Percentiles rank a stretch among this genome's conserved stretches.
phyloP scores from a whole-genome alignment of 2,113 vertebrate genomes.

The Glareola pratincola region DNA sequence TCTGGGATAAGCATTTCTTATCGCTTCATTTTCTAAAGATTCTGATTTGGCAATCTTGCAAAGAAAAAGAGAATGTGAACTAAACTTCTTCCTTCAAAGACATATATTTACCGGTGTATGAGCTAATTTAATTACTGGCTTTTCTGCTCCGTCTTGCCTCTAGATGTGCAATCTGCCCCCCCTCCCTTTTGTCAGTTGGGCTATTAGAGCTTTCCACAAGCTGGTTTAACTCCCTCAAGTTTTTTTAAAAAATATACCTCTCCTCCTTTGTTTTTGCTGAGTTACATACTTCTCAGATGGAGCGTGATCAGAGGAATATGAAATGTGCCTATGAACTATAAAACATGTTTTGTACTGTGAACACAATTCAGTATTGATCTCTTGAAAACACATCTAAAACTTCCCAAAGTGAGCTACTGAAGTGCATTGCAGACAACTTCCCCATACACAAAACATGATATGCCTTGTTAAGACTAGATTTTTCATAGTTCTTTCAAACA shows the following conservation, averaged over 20 bases:
- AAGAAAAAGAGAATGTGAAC: not conserved
- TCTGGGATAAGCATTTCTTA: not conserved
- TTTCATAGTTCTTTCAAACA: not conserved
- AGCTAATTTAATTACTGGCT: not conserved
- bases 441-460: not conserved
- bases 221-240: not conserved
- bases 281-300: not conserved
- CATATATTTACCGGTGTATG: not conserved
- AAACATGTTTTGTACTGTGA: not conserved
- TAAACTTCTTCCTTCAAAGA: not conserved
- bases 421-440: not conserved
- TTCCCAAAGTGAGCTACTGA: not conserved
- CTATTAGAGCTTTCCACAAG: not conserved
- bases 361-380: not conserved
- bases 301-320: not conserved
- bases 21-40: not conserved
- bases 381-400: not conserved
- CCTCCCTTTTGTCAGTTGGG: not conserved
- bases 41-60: not conserved
- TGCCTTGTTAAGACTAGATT: not conserved
- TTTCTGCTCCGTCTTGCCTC: not conserved
- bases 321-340: not conserved
- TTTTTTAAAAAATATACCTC: not conserved
- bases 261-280: not conserved
- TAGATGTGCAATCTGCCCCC: not conserved